Percentiles rank a stretch among this genome's conserved stretches.
Conservation (phyloP, 2,797 vertebrate species). For the Enteromius afrohamiltoni region DNA sequence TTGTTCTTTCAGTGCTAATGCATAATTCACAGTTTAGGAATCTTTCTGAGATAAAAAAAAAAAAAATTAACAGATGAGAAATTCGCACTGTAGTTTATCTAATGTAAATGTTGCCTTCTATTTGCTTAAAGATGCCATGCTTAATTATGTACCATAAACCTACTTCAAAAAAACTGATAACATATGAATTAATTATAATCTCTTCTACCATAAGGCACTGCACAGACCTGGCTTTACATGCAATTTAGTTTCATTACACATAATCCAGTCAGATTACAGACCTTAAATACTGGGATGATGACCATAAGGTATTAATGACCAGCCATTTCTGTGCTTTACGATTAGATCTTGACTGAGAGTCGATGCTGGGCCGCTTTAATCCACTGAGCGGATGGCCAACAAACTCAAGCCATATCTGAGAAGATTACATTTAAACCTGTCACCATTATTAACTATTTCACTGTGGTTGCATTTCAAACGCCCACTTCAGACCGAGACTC, state of each 20-base stretch:
- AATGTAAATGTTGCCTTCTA: background rate
- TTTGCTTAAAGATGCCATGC: background rate
- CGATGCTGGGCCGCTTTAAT: background rate
- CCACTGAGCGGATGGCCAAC: background rate
- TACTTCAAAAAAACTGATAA: background rate
- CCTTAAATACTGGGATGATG: background rate
- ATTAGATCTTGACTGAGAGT: slow-evolving; percentile 15
- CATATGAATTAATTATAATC: background rate
- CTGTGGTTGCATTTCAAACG: background rate
- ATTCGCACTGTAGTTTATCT: background rate
- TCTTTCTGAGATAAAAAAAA: background rate
- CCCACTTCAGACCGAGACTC: slow-evolving; percentile 12
- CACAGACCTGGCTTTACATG: background rate
- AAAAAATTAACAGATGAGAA: background rate
- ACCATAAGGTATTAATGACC: background rate
- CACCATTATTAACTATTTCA: slow-evolving; percentile 18
- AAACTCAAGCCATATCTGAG: background rate
- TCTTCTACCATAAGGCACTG: background rate
- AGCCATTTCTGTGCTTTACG: slow-evolving; percentile 17
- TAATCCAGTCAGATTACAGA: slow-evolving; percentile 7
- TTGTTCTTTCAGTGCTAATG: background rate
- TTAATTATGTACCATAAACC: background rate
- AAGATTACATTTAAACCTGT: slow-evolving; percentile 9
- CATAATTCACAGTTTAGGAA: background rate
- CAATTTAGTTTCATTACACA: background rate